Conservation (phyloP, 2,797 vertebrate species). For the Sebastes flavidus region DNA sequence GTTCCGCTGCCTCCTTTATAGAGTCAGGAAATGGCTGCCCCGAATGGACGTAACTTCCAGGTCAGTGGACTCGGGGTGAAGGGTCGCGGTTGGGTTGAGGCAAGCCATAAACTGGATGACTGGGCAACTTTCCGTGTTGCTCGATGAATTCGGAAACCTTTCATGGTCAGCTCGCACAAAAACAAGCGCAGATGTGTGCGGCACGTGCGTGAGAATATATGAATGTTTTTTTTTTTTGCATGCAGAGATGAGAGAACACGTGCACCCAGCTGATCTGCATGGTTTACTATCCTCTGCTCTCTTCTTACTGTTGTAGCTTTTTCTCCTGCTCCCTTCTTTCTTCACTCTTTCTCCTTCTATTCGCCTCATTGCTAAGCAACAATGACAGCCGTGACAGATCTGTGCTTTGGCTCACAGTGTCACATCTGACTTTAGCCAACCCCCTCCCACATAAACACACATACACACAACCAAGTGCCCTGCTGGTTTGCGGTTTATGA, state of each 20-base stretch:
- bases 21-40: constrained; percentile 74
- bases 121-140: constrained; percentile 31
- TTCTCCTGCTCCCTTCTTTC: constrained; percentile 29
- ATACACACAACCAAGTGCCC: constrained; percentile 38
- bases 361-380: constrained; percentile 74
- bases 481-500: constrained; percentile 65
- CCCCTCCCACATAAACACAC: constrained; percentile 53
- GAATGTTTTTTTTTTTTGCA: not conserved
- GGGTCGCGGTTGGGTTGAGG: constrained; percentile 69
- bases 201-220: constrained; percentile 16
- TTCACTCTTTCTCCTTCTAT: constrained; percentile 34
- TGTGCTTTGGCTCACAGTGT: constrained; percentile 66
- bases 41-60: constrained; percentile 80
- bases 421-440: constrained; percentile 74
- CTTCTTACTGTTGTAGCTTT: constrained; percentile 27
- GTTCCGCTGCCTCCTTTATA: constrained; percentile 74
- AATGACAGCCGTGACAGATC: constrained; percentile 74
- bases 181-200: constrained; percentile 14
- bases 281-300: constrained; percentile 21
- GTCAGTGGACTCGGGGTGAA: constrained; percentile 71
- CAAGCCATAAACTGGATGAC: constrained; percentile 65
- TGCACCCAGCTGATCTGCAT: not conserved
- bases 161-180: not conserved
- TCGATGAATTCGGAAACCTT: constrained; percentile 16
- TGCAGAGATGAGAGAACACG: not conserved